These are phyloP conservation scores for Tragopan temminckii DNA, from an alignment of 2,797 vertebrate genomes.

Conservation along the genomic window DNA sequence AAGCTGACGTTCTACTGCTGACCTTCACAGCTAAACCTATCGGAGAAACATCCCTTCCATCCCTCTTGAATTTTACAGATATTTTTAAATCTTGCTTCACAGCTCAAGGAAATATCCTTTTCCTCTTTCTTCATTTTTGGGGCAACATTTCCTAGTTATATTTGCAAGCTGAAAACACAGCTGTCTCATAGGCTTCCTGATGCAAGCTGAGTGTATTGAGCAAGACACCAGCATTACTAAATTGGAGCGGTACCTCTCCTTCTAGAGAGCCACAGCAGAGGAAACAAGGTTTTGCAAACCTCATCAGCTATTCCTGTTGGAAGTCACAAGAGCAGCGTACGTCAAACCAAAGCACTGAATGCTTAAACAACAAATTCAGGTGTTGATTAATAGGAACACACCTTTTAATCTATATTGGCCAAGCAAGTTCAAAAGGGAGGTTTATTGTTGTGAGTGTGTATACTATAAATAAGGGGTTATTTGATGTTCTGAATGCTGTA, in stretches of 20 bases:
- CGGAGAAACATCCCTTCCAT: not conserved
- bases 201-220: not conserved
- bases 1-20: not conserved
- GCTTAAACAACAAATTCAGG: conserved; percentile 57
- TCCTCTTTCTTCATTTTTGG: not conserved
- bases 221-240: not conserved
- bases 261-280: fast-evolving
- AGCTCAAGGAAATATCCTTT: not conserved
- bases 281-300: conserved; percentile 25
- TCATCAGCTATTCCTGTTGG: not conserved
- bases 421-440: conserved; percentile 25
- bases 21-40: not conserved
- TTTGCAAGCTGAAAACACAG: not conserved
- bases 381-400: conserved; percentile 34
- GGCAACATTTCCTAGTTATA: not conserved
- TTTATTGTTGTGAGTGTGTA: conserved; percentile 62
- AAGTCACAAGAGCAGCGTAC: not conserved
- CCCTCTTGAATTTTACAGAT: not conserved
- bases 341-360: conserved; percentile 1
- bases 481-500: conserved; percentile 48
- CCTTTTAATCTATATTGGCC: conserved; percentile 55
- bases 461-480: conserved; percentile 63
- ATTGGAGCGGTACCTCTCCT: not conserved
- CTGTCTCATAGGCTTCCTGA: not conserved
- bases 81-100: not conserved